Conservation (phyloP, 1,140 invertebrate species). For the Venustaconcha ellipsiformis region DNA sequence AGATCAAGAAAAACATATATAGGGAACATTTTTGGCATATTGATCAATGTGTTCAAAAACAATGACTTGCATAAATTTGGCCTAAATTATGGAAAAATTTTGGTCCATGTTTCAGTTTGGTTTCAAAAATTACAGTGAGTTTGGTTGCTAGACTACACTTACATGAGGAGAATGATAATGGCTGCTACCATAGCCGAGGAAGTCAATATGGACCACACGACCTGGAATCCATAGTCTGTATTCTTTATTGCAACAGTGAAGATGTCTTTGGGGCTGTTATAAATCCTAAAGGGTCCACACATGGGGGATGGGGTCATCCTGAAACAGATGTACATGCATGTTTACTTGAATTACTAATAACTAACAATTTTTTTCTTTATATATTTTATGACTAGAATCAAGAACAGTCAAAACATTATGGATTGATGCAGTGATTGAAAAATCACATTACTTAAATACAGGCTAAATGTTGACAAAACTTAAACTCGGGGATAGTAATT, state of each 20-base stretch:
- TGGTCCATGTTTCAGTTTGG: neutral
- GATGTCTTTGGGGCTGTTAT: constrained; percentile 76
- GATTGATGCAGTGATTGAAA: too few species aligned
- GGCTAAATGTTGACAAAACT: too few species aligned
- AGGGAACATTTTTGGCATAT: neutral
- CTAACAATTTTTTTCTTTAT: too few species aligned
- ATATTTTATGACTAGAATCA: too few species aligned
- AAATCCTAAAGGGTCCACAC: constrained; percentile 84
- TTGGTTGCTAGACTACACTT: constrained; percentile 11
- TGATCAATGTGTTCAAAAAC: neutral
- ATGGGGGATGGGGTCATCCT: constrained; percentile 79
- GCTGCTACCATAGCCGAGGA: constrained; percentile 46
- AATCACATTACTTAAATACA: too few species aligned
- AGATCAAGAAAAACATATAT: neutral
- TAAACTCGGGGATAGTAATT: too few species aligned
- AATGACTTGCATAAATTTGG: neutral
- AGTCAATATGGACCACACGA: constrained; percentile 31
- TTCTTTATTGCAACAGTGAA: constrained; percentile 74
- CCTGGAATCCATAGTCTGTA: constrained; percentile 31
- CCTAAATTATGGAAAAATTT: neutral
- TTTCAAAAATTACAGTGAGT: neutral
- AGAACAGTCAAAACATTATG: too few species aligned
- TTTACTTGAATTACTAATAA: neutral
- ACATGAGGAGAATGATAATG: constrained; percentile 51
- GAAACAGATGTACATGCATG: constrained; percentile 10